Evolutionary conservation across 1,140 invertebrate genomes (phyloP), one percentile per base, ranked within the genome.

Genomic region (Gonatopus flavifemur): DNA sequence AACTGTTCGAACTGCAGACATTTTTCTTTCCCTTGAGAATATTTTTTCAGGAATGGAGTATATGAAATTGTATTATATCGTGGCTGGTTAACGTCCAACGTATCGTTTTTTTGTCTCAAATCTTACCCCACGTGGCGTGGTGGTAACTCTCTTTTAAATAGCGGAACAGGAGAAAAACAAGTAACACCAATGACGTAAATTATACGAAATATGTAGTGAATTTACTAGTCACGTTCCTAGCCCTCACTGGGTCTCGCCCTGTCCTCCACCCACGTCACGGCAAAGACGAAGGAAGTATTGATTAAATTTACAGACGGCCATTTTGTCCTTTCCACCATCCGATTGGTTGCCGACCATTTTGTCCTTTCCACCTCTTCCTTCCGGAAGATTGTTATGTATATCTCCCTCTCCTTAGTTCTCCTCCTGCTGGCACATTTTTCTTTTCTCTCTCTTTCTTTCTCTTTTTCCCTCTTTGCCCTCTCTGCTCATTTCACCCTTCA

Each of bases 261-360:
- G 55, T 66, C 64, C 55, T 63, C 60, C 66, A 62, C 55, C 55
- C 47, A 39, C 19, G 43, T 36, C 57, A 59, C 55, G 56, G 30
- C 19, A 45, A 62, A 61, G 57, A 55, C 58, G 53, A 59, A 63
- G 64, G 60, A 67, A 57, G 63, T 78, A 78, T 78, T 78, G 76
- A 77, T 78, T 75, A 78, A 77, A 76, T 74, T 70, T 66, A 68
- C 66, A 41, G 57, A 62, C 68, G 64, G 74, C 76, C 76, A 78
- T 78, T 67, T 77, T 78, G 64, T 47, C 47, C n/a, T n/a, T n/a
- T n/a, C 45, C 46, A 44, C 43, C 36, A 51, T 55, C 64, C 55
- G 60, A 77, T 78, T 78, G 74, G 75, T 37, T 49, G 69, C 37
- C 73, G 60, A 67, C 76, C 76, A 76, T 77, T 78, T 78, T 78